These are phyloP conservation scores for Sciurus vulgaris DNA, from an alignment of 2,797 vertebrate genomes.

Conservation along the genomic window DNA sequence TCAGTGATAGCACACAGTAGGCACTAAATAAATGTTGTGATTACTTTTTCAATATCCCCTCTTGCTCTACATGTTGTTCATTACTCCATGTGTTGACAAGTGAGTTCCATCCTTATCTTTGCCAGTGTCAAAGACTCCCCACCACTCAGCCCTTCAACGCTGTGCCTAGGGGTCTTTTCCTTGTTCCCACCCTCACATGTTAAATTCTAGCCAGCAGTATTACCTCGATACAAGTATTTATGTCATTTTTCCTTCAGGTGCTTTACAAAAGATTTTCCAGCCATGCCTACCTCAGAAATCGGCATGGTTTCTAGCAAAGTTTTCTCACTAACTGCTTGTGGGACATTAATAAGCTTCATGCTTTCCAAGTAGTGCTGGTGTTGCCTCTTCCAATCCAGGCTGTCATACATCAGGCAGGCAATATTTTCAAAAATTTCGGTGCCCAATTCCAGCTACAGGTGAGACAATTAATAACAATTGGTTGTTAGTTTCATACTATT, in stretches of 20 bases:
- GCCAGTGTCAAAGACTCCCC: background rate
- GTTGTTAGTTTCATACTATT: background rate
- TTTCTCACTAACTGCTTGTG: slow-evolving; percentile 81
- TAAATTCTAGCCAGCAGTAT: background rate
- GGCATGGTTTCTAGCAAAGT: background rate
- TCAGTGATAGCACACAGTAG: background rate
- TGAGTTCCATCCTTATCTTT: background rate
- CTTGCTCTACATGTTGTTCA: background rate
- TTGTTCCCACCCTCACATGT: background rate
- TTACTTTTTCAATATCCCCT: background rate
- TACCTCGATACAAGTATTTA: background rate
- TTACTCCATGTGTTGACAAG: background rate
- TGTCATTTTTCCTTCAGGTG: background rate
- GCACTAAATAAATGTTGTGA: background rate
- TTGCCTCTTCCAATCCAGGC: slow-evolving; percentile 93
- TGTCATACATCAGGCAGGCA: slow-evolving; percentile 93
- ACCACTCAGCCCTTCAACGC: background rate
- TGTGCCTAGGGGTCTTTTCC: background rate
- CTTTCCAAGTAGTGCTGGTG: slow-evolving; percentile 92
- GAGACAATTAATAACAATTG: slow-evolving; percentile 54
- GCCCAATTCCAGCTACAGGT: slow-evolving; percentile 89
- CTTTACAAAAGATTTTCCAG: background rate
- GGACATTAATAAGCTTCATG: slow-evolving; percentile 89
- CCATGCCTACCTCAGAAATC: slow-evolving; percentile 81
- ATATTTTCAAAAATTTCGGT: slow-evolving; percentile 91